Conservation (phyloP, 2,888 invertebrate genomes). For the Anoplius nigerrimus region DNA sequence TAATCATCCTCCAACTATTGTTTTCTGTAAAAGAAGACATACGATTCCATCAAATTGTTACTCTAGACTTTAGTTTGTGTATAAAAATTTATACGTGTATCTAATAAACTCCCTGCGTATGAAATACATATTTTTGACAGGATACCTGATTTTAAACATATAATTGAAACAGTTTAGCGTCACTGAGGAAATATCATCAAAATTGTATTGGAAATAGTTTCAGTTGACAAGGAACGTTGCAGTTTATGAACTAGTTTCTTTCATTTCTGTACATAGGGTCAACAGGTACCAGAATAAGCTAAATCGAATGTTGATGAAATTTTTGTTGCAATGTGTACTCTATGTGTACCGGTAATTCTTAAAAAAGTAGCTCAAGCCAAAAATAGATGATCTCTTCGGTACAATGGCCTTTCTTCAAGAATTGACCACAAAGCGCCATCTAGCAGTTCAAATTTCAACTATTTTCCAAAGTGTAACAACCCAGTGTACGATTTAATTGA, state of each 20-base stretch:
- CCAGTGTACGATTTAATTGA: too few species aligned
- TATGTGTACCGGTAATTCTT: background rate
- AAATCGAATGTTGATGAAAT: background rate
- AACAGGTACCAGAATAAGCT: background rate
- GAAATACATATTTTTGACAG: slow-evolving; percentile 30
- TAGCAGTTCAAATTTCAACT: too few species aligned
- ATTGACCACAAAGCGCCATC: too few species aligned
- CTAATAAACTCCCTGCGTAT: slow-evolving; percentile 63
- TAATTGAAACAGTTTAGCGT: background rate
- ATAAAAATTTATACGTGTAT: slow-evolving; percentile 67
- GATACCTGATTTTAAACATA: slow-evolving; percentile 20
- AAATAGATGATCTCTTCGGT: too few species aligned
- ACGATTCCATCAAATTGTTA: slow-evolving; percentile 66
- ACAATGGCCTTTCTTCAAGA: too few species aligned
- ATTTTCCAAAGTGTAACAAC: too few species aligned
- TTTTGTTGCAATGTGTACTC: background rate
- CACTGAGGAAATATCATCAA: background rate
- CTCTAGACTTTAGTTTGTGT: slow-evolving; percentile 69
- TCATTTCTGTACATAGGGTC: too few species aligned
- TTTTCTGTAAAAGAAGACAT: slow-evolving; percentile 53
- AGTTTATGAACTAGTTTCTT: too few species aligned
- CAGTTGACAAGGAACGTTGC: too few species aligned
- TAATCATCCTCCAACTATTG: slow-evolving; percentile 50
- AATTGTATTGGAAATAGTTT: background rate
- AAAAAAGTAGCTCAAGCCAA: too few species aligned